Percentiles rank a stretch among this genome's conserved stretches.
Evolutionary conservation across 2,888 invertebrate genomes (phyloP).

Genomic region (Dryococelus australis): DNA sequence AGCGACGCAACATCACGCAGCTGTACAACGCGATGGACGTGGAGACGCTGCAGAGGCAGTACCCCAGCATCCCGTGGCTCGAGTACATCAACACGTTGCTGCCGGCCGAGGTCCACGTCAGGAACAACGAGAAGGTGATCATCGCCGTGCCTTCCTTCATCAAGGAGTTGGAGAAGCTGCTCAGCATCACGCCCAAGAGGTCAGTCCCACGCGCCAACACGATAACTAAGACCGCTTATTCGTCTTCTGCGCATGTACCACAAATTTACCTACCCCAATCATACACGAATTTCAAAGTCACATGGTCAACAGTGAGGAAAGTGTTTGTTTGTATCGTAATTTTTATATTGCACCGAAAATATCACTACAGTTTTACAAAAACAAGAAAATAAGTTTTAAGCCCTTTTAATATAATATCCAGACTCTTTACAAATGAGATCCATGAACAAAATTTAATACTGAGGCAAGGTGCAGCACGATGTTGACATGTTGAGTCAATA

Average conservation of each 20-base stretch:
- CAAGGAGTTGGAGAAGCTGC: constrained; percentile 70
- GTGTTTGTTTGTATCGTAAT: background rate
- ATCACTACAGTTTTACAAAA: no score
- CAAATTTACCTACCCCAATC: no score
- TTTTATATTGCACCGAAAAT: no score
- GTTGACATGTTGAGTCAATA: no score
- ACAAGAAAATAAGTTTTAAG: no score
- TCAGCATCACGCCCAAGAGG: constrained; percentile 66
- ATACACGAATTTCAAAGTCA: no score
- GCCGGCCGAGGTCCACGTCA: constrained; percentile 68
- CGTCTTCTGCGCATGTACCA: no score
- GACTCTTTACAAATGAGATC: no score
- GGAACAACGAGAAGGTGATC: constrained; percentile 77
- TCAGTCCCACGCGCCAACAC: constrained; percentile 47
- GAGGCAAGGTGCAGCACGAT: no score
- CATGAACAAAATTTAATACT: no score
- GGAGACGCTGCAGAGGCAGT: constrained; percentile 75
- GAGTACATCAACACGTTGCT: constrained; percentile 85
- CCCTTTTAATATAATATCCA: no score
- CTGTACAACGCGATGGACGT: constrained; percentile 93
- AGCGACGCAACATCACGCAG: constrained; percentile 87
- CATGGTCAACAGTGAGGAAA: no score
- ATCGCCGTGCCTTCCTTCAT: constrained; percentile 87
- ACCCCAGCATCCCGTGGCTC: constrained; percentile 80
- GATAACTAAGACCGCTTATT: background rate